Percentiles rank a stretch among this genome's conserved stretches.
Evolutionary conservation across 2,797 vertebrate genomes (phyloP).

Genomic region (Enteromius mattozi): DNA sequence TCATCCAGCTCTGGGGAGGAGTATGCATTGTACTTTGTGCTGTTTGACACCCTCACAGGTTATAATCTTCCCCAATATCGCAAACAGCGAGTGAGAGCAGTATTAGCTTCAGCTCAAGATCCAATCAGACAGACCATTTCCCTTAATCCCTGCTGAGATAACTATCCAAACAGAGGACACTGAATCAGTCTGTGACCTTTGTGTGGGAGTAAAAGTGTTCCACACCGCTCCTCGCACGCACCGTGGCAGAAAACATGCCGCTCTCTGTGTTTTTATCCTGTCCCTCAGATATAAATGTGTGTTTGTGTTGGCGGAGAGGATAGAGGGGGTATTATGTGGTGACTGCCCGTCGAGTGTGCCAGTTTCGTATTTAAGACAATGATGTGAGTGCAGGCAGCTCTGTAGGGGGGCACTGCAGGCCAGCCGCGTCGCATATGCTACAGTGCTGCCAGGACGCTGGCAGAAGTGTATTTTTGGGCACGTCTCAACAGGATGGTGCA

Average conservation of each 20-base stretch:
- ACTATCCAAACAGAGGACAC: constrained; percentile 57
- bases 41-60: constrained; percentile 38
- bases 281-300: constrained; percentile 55
- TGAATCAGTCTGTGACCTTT: constrained; percentile 65
- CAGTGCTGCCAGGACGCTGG: constrained; percentile 62
- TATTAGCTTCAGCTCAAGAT: constrained; percentile 53
- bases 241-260: constrained; percentile 55
- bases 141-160: constrained; percentile 61
- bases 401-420: constrained; percentile 63
- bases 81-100: constrained; percentile 35
- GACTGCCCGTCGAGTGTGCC: constrained; percentile 62
- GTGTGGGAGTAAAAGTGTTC: constrained; percentile 61
- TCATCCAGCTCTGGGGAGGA: constrained; percentile 5
- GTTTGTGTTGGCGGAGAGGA: constrained; percentile 51
- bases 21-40: constrained; percentile 24
- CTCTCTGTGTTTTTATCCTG: constrained; percentile 48
- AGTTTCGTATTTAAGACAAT: constrained; percentile 69
- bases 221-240: not conserved
- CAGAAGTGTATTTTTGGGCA: constrained; percentile 68
- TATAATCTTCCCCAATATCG: constrained; percentile 48
- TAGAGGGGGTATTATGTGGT: constrained; percentile 55
- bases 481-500: constrained; percentile 65
- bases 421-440: constrained; percentile 68
- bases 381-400: constrained; percentile 65
- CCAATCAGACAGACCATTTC: constrained; percentile 62